These are phyloP conservation scores for Abscondita cerata DNA, from an alignment of 2,888 invertebrate genomes.

Conservation along the genomic window DNA sequence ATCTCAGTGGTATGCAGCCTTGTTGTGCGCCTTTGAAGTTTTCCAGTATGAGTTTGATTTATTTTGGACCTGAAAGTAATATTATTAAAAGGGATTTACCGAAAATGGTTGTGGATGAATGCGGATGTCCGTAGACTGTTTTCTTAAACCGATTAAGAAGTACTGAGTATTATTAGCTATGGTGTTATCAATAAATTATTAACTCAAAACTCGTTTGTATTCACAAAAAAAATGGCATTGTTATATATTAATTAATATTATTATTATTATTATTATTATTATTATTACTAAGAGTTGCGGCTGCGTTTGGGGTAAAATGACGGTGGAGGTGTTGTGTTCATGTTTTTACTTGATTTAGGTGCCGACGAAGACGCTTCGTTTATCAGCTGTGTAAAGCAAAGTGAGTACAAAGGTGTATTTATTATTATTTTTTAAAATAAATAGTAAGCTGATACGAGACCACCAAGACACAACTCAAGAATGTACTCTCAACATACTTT, in stretches of 20 bases:
- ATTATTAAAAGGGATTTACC: constrained; percentile 93
- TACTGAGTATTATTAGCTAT: constrained; percentile 26
- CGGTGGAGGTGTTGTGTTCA: constrained; percentile 28
- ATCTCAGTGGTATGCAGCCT: constrained; percentile 80
- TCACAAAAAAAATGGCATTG: no score
- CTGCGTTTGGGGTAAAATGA: constrained; percentile 18
- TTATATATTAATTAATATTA: no score
- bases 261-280: no score
- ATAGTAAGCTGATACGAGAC: background rate
- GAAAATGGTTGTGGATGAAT: constrained; percentile 96
- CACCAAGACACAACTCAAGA: constrained; percentile 13
- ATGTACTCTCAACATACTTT: constrained; percentile 18
- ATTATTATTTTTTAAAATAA: background rate
- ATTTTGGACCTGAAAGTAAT: constrained; percentile 87
- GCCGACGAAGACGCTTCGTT: constrained; percentile 15
- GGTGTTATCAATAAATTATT: constrained; percentile 37
- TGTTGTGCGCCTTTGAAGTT: constrained; percentile 94
- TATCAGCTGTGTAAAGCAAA: background rate
- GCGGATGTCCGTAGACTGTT: constrained; percentile 82
- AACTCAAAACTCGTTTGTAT: constrained; percentile 28
- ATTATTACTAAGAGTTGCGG: constrained; percentile 25
- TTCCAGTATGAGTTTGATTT: constrained; percentile 90
- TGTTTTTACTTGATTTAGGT: constrained; percentile 23
- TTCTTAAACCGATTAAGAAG: constrained; percentile 17
- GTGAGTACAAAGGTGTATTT: no score